Base-by-base conservation (phyloP, 2,888 invertebrate species). In the Chymomyza caudatula region DNA sequence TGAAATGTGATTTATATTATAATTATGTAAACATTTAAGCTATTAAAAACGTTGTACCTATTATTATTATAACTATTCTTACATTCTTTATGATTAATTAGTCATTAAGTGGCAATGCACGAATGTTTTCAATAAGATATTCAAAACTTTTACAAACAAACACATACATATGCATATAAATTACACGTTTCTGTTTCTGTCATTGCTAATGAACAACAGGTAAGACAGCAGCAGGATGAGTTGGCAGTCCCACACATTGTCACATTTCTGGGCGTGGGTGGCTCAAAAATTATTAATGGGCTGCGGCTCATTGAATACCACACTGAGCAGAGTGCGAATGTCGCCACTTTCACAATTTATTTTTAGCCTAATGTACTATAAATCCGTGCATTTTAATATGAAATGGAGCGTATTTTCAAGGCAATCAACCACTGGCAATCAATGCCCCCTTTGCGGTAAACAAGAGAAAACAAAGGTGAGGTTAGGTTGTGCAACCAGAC, bases 1-100 rank as follows among this genome's bases (percentile, higher is more conserved):
- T 66, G 60, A 68, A 78, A 69, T 80, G 79, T 80, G 79, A 80
- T 79, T 83, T 74, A 71, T 71, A 65, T 69, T 57, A 62, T 76
- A 72, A 69, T 55, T 55, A 54, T 65, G 11, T 62, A 62, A 60
- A 49, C 57, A 58, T 53, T 17, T 47, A 47, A 47, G 19, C 15
- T 47, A 15, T 47, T 47, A 2, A 44, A 44, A 47, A 47, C 4
- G 0, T 59, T 63, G 72, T 59, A 74, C 66, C 69, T 76, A 6
- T 25, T 2, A 25, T 25, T 11, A 37, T 37, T 37, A 37, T 37
- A 37, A 37, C 11, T 37, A 44, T 43, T 43, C 6, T n/a, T 44
- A 44, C 17, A 44, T 47, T 47, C 2, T 47, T 17, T 47, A 47
- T 47, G 47, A 23, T 23, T 60, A 67, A 19, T 53, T 66, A 64